Conservation (phyloP, 2,113 vertebrate genomes). For the Nannospalax galili region DNA sequence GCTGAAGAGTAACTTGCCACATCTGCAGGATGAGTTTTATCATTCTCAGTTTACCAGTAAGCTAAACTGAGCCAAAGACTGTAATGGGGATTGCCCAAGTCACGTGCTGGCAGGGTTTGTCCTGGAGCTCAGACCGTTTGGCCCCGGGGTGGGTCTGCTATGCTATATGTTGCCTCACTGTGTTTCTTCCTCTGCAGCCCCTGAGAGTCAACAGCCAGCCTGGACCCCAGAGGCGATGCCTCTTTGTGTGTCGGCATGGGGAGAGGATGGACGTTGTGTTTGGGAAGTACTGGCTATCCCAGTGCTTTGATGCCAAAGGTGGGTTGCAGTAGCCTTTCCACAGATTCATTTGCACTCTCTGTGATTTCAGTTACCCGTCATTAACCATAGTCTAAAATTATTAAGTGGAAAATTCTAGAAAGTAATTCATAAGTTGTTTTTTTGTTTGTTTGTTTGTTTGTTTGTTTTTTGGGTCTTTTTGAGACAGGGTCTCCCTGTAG, state of each 20-base stretch:
- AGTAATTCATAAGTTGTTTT: too few species aligned
- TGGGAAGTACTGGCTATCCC: slow-evolving; percentile 97
- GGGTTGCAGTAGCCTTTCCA: slow-evolving; percentile 5
- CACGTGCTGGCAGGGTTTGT: too few species aligned
- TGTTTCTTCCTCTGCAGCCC: slow-evolving; percentile 84
- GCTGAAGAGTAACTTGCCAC: neutral
- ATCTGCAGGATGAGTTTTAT: neutral
- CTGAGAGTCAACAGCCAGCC: slow-evolving; percentile 88
- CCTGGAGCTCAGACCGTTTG: neutral
- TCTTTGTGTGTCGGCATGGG: slow-evolving; percentile 97
- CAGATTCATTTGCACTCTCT: neutral
- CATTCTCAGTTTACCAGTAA: neutral
- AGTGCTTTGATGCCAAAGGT: slow-evolving; percentile 99
- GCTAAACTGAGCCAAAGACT: neutral
- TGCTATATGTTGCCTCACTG: neutral
- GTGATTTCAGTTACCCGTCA: neutral
- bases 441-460: too few species aligned
- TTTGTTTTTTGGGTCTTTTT: too few species aligned
- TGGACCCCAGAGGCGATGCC: slow-evolving; percentile 91
- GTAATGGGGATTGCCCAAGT: neutral
- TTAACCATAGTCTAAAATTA: neutral
- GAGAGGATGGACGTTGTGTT: slow-evolving; percentile 99
- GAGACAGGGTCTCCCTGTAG: too few species aligned
- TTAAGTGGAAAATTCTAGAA: neutral
- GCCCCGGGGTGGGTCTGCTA: neutral